Percentiles rank a stretch among this genome's conserved stretches.
Conservation (phyloP, 2,888 invertebrate genomes). For the Sympetrum striolatum region DNA sequence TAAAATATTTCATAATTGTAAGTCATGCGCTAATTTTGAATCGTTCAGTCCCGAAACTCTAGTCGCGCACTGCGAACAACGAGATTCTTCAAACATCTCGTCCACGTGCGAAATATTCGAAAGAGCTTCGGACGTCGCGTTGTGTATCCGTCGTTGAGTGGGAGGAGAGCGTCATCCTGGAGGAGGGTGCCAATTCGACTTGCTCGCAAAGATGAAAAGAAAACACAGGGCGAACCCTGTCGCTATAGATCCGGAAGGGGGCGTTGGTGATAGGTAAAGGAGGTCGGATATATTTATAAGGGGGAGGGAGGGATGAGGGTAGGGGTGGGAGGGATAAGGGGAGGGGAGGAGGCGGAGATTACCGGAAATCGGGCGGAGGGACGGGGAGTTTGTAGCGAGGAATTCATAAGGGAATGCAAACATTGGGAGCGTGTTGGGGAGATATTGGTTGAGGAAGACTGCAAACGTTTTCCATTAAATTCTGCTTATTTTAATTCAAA, state of each 20-base stretch:
- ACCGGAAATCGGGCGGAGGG: slow-evolving; percentile 31
- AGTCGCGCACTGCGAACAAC: too few relatives aligned
- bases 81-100: too few relatives aligned
- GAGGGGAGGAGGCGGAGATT: neutral
- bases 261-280: slow-evolving; percentile 23
- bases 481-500: slow-evolving; percentile 43
- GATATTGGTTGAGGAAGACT: slow-evolving; percentile 32
- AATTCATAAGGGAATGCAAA: slow-evolving; percentile 41
- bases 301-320: neutral
- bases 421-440: slow-evolving; percentile 24
- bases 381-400: neutral
- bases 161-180: neutral
- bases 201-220: slow-evolving; percentile 25
- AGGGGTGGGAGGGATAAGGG: neutral
- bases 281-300: neutral
- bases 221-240: slow-evolving; percentile 8
- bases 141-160: neutral
- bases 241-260: neutral
- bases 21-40: too few relatives aligned
- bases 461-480: slow-evolving; percentile 42
- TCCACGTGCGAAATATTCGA: neutral
- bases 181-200: slow-evolving; percentile 16
- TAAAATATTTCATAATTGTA: too few relatives aligned
- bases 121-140: neutral
- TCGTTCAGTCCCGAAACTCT: too few relatives aligned